phyloP scores from a whole-genome alignment of 2,888 invertebrate species.

The Oxycera nigricornis region DNA sequence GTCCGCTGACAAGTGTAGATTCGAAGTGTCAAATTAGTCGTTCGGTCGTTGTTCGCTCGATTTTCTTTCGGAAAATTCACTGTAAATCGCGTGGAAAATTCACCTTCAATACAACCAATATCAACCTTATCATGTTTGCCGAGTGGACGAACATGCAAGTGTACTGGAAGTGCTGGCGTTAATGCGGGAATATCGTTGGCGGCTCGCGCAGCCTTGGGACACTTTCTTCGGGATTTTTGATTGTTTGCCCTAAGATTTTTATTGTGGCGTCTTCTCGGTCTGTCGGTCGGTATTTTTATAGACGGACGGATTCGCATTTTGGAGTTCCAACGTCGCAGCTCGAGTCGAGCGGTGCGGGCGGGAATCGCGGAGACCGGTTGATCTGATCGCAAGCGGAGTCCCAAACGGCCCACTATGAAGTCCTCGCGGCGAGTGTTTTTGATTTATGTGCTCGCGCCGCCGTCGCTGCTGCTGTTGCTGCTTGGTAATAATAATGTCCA shows the following conservation, averaged over 20 bases:
- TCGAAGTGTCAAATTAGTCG: constrained; percentile 21
- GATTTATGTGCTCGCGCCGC: constrained; percentile 21
- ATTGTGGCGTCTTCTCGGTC: neutral
- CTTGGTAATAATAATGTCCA: constrained; percentile 23
- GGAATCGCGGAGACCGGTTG: neutral
- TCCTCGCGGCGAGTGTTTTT: neutral
- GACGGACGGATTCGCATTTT: neutral
- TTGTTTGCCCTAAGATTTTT: neutral
- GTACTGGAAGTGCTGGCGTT: neutral
- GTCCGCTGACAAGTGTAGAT: constrained; percentile 21
- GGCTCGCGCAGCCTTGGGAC: neutral
- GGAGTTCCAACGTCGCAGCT: neutral
- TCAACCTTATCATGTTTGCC: neutral
- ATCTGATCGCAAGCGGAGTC: neutral
- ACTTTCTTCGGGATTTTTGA: neutral
- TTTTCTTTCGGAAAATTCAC: neutral
- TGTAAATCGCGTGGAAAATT: neutral
- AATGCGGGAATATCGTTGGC: neutral
- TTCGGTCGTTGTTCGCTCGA: neutral
- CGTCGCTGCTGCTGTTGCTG: constrained; percentile 2
- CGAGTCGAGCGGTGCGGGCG: neutral
- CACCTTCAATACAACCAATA: neutral
- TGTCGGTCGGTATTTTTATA: neutral
- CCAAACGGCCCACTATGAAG: neutral
- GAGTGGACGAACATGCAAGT: neutral